Conservation (phyloP, 1,140 invertebrate genomes). For the Pseudomyrmex sp. region DNA sequence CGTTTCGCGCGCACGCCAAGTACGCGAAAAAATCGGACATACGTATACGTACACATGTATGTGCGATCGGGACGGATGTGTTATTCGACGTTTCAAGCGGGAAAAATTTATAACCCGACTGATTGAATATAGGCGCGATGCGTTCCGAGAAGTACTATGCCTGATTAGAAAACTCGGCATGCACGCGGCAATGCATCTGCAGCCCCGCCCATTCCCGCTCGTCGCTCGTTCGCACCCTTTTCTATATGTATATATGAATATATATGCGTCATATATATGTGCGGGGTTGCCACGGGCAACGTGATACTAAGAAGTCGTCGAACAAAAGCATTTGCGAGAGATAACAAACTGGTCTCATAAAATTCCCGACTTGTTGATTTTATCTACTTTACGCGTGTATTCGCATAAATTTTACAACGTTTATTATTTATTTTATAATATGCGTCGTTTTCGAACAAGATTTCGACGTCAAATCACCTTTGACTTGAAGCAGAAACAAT, state of each 20-base stretch:
- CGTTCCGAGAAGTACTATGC: conserved; percentile 83
- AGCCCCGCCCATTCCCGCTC: conserved; percentile 77
- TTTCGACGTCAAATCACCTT: not conserved
- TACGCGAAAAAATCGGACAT: conserved; percentile 36
- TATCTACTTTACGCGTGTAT: not conserved
- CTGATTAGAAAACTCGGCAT: conserved; percentile 81
- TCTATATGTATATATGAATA: conserved; percentile 64
- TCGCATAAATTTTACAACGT: not conserved
- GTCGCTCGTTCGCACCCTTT: conserved; percentile 65
- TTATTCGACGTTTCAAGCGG: conserved; percentile 61
- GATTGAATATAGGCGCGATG: conserved; percentile 81
- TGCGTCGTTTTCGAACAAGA: not conserved
- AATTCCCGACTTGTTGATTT: conserved; percentile 12
- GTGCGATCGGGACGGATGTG: too few species aligned
- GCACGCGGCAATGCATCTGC: conserved; percentile 76
- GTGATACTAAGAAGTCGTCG: not conserved
- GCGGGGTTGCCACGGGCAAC: conserved; percentile 42
- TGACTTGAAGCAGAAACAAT: too few species aligned
- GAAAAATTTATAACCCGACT: conserved; percentile 80
- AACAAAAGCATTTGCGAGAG: conserved; percentile 37
- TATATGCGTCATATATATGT: conserved; percentile 64
- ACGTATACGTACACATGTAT: not conserved
- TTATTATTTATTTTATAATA: not conserved
- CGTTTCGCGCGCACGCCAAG: not conserved
- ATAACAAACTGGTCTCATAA: conserved; percentile 22